Evolutionary conservation across 2,797 vertebrate genomes (phyloP), one percentile per base, ranked within the genome.

Genomic region (Hirundo rustica): DNA sequence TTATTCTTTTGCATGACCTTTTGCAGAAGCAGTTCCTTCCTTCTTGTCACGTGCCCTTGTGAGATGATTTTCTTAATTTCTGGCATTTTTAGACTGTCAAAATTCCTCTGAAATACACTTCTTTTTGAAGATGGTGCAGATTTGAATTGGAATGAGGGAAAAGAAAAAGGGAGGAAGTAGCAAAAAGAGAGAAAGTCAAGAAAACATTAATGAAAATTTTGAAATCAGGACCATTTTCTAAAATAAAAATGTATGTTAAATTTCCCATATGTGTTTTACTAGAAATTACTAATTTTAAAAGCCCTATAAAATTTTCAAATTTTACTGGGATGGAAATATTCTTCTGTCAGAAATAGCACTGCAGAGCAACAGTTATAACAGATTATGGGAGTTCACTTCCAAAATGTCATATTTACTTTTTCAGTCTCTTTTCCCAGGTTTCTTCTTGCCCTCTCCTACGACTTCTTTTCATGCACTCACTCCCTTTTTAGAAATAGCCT

Each of bases 161-260:
- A 75, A 71, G 25, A 40, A 85, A 84, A 71, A 77, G 8, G 2
- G 2, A 16, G 26, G 25, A 84, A 78, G 20, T 34, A 73, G 26
- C 23, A 92, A 80, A 84, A 65, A 54, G 17, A 70, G 11, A 81
- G 36, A 60, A 66, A 66, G 13, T 16, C 6, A 77, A 79, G 64
- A 66, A 73, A 66, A 1, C 0, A 0, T 1, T 5, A 64, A 48
- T 5, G 27, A 45, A 42, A 66, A 65, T 55, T 72, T 50, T 82
- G 11, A 70, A 81, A 64, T 61, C 2, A 3, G 7, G 12, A 10
- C 22, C 2, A 1, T 30, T 88, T 54, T 42, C 42, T 70, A 57
- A 57, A 85, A 36, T 36, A 54, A 89, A 89, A 88, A 17, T 6
- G 2, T 42, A 61, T 60, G 55, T 18, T n/a, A 73, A 78, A 45